Percentiles rank a stretch among this genome's conserved stretches.
These are phyloP conservation scores for Lasioglossum leucozonium DNA, from an alignment of 2,888 invertebrate genomes.

Conservation along the genomic window DNA sequence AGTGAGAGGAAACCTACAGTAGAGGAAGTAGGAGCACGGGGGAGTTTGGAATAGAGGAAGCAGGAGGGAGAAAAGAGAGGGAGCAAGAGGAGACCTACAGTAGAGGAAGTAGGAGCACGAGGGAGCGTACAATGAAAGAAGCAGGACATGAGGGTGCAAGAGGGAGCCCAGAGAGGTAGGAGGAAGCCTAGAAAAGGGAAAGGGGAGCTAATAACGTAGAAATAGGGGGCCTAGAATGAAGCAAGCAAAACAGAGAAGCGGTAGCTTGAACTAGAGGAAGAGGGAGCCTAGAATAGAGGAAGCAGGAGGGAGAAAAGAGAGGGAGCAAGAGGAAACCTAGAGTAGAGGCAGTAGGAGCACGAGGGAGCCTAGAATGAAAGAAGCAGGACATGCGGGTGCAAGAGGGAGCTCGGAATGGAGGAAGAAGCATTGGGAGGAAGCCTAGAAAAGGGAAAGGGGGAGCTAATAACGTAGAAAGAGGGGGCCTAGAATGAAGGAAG, in stretches of 20 bases:
- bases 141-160: no score
- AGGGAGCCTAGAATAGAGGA: background rate
- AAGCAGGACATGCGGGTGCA: slow-evolving; percentile 9
- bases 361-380: background rate
- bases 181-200: background rate
- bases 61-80: no score
- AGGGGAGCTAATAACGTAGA: background rate
- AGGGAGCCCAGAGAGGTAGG: background rate
- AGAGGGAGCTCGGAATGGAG: background rate
- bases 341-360: background rate
- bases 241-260: background rate
- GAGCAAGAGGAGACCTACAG: no score
- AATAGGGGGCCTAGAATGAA: background rate
- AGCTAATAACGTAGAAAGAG: background rate
- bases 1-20: background rate
- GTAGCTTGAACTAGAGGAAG: background rate
- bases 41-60: background rate
- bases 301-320: background rate
- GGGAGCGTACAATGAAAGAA: no score
- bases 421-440: background rate
- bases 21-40: background rate
- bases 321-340: background rate
- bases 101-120: no score
- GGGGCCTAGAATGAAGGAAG: background rate
- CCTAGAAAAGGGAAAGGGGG: background rate